Evolutionary conservation across 2,113 vertebrate species (phyloP).

Genomic region (Prolemur simus): DNA sequence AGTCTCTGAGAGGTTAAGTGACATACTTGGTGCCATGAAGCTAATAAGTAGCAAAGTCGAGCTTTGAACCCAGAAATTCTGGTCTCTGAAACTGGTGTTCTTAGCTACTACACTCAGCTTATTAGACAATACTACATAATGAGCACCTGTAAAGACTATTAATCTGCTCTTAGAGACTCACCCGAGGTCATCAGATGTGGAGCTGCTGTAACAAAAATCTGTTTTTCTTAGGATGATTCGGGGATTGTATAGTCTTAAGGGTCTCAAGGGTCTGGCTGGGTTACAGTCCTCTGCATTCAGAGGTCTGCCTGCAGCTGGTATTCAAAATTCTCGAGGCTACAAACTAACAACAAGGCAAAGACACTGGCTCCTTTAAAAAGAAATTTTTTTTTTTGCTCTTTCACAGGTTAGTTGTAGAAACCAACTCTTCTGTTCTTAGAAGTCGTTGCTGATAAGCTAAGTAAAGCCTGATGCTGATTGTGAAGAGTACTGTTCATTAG

Average conservation of each 20-base stretch:
- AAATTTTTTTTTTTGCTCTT: not conserved
- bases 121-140: not conserved
- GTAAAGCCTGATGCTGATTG: constrained; percentile 41
- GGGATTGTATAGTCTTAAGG: not conserved
- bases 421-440: not conserved
- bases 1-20: not conserved
- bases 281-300: constrained; percentile 71
- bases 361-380: no score
- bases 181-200: not conserved
- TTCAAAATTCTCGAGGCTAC: constrained; percentile 76
- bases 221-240: not conserved
- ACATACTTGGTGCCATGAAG: not conserved
- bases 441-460: not conserved
- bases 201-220: not conserved
- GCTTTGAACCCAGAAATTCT: not conserved
- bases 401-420: constrained; percentile 27
- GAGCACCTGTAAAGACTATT: not conserved
- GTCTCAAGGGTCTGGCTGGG: no score
- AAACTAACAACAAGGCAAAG: constrained; percentile 75
- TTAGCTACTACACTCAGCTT: not conserved
- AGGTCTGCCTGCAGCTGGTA: constrained; percentile 76
- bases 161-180: not conserved
- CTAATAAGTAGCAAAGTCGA: not conserved
- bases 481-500: constrained; percentile 20
- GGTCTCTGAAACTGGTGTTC: not conserved